Conservation (phyloP, 2,797 vertebrate genomes). For the Ceryle rudis region DNA sequence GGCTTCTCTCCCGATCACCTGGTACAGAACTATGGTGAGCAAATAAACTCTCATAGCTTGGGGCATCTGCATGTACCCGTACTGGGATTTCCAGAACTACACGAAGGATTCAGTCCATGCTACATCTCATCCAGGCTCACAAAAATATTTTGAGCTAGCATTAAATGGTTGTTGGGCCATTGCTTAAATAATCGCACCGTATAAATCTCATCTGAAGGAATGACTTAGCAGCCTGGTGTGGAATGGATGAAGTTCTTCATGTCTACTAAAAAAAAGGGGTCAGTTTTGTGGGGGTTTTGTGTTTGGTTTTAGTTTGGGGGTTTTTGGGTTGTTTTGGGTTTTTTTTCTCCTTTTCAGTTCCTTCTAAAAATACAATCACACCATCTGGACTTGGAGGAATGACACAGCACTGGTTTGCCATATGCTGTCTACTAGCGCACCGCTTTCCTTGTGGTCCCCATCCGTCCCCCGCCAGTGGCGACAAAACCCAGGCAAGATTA, state of each 20-base stretch:
- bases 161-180: background rate
- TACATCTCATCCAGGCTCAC: background rate
- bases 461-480: background rate
- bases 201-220: background rate
- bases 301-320: background rate
- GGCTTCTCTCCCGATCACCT: background rate
- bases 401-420: conserved; percentile 12
- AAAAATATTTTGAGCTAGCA: background rate
- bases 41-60: background rate
- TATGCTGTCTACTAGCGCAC: background rate
- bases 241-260: background rate
- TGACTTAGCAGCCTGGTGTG: background rate
- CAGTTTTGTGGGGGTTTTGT: background rate
- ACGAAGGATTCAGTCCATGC: background rate
- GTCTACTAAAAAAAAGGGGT: background rate
- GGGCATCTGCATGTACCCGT: background rate
- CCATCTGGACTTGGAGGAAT: background rate
- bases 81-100: background rate
- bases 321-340: too few species aligned
- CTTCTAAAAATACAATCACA: background rate
- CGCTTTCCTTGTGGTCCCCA: accelerated
- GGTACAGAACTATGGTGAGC: background rate
- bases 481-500: background rate
- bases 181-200: background rate
- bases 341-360: background rate